Percentiles rank a stretch among this genome's conserved stretches.
Conservation (phyloP, 2,888 invertebrate genomes). For the Tipula helvola region DNA sequence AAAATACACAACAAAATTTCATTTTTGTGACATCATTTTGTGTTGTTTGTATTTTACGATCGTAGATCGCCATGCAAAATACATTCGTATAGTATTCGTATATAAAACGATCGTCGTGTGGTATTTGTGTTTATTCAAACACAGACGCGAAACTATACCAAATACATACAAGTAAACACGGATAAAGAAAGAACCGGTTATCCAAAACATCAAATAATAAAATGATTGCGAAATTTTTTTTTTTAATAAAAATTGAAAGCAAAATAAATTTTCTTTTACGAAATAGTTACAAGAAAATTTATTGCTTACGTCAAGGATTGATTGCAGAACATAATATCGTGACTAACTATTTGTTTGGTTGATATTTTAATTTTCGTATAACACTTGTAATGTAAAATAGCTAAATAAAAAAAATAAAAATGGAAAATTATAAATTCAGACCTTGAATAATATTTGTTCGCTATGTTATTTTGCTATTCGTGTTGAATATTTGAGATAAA, state of each 20-base stretch:
- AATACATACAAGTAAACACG: neutral
- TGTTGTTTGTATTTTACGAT: neutral
- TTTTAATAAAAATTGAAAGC: neutral
- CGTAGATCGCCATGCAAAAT: neutral
- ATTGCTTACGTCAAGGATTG: neutral
- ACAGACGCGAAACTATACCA: neutral
- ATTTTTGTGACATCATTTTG: neutral
- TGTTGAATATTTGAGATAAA: neutral
- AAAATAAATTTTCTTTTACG: neutral
- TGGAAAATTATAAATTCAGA: neutral
- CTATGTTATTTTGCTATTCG: neutral
- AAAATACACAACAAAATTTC: neutral
- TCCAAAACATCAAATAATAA: neutral
- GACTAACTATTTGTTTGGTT: neutral
- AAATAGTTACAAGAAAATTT: neutral
- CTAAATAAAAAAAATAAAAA: neutral
- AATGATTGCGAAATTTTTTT: neutral
- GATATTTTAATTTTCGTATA: neutral
- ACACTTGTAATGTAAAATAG: neutral
- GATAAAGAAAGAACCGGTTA: slow-evolving; percentile 4
- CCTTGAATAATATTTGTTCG: neutral
- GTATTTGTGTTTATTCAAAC: neutral
- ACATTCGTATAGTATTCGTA: no score
- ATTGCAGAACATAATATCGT: neutral
- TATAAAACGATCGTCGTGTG: neutral